Base-by-base conservation (phyloP, 2,888 invertebrate genomes). In the Dicyrtoma fusca region DNA sequence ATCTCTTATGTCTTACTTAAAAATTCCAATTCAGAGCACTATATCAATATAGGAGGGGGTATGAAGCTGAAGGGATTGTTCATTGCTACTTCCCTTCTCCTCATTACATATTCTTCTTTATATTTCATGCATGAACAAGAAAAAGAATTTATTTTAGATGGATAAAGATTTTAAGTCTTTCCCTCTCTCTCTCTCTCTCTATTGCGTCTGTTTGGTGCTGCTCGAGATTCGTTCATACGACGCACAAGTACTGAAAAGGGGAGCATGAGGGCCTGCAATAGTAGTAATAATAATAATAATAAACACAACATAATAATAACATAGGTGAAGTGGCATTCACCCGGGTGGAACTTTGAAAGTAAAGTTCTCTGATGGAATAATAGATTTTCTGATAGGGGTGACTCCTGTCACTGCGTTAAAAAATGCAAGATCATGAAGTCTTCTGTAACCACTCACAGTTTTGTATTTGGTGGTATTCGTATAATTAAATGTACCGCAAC, bases 301-400 rank as follows among this genome's bases (percentile, higher is more conserved):
- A 70, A 70, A 23, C 45, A 47, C 19, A 70, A 11, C n/a, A 70
- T 61, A 70, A 70, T 26, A 69, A 26, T 34, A 53, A 62, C 47
- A 25, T 34, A 23, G 63, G 55, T 71, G 53, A 63, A 71, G 64
- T 64, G 42, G 47, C 26, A 70, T 57, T 55, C 71, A 71, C 71
- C 71, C 71, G 71, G 71, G 71, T 71, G 71, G 71, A 71, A 71
- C 63, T 64, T 66, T 62, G 51, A 71, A 63, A 64, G 53, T 53
- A 62, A 71, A 55, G 63, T 62, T 69, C 47, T 57, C 62, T 19
- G 23, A 44, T 45, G 42, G 59, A 57, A 69, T 69, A 69, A 69
- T 57, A 45, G 45, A 59, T 69, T 57, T 45, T 70, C 62, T 62
- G 62, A 62, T 62, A 51, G 59, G 70, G 70, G 62, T 62, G 62